Conservation (phyloP, 2,113 vertebrate genomes). For the Coptodon bakossiorum region DNA sequence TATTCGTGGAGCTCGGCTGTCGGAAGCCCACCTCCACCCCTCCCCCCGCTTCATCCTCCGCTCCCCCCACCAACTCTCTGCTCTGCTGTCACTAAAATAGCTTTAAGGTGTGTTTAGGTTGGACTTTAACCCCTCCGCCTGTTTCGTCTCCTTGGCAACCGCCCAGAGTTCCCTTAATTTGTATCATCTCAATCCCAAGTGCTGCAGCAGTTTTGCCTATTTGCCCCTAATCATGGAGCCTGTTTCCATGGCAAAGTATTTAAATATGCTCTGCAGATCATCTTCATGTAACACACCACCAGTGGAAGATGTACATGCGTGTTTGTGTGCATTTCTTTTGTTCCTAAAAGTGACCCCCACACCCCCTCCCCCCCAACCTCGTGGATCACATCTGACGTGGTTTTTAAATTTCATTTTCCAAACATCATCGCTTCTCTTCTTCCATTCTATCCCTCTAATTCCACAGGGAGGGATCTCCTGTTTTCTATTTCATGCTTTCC, state of each 20-base stretch:
- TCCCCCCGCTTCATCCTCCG: background rate
- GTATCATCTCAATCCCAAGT: constrained; percentile 68
- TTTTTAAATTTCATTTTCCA: constrained; percentile 4
- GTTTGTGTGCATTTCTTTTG: constrained; percentile 1
- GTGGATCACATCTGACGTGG: background rate
- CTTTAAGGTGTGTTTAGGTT: constrained; percentile 73
- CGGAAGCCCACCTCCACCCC: background rate
- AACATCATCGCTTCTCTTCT: background rate
- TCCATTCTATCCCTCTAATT: background rate
- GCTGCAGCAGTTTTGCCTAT: constrained; percentile 61
- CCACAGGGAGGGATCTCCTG: constrained; percentile 12
- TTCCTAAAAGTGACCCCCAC: constrained; percentile 4
- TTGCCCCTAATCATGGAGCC: constrained; percentile 60
- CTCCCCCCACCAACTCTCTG: background rate
- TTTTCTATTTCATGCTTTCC: constrained; percentile 34
- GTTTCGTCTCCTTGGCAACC: constrained; percentile 64
- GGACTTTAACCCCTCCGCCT: constrained; percentile 69
- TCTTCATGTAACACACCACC: constrained; percentile 42
- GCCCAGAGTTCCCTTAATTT: constrained; percentile 67
- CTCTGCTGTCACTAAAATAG: constrained; percentile 64
- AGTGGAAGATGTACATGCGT: constrained; percentile 12
- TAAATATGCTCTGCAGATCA: constrained; percentile 62
- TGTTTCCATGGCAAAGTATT: constrained; percentile 74
- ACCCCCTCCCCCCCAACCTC: background rate
- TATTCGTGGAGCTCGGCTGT: constrained; percentile 46